phyloP scores from a whole-genome alignment of 2,797 vertebrate genomes.

The Sandelia bainsii region DNA sequence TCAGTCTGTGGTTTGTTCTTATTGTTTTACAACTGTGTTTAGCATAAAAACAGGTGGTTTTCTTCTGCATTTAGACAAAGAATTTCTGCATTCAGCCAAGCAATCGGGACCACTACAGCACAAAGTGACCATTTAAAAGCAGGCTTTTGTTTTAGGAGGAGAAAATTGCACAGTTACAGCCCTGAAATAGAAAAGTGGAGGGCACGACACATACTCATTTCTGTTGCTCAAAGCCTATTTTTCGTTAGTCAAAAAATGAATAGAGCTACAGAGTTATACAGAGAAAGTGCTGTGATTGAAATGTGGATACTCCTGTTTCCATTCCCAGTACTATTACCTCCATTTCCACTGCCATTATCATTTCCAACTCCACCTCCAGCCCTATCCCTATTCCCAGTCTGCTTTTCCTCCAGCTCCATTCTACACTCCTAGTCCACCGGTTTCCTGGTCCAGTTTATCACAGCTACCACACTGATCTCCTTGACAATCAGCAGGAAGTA shows the following conservation, averaged over 20 bases:
- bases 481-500: slow-evolving; percentile 75
- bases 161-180: slow-evolving; percentile 62
- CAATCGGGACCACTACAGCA: slow-evolving; percentile 23
- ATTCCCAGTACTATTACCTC: slow-evolving; percentile 17
- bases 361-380: slow-evolving; percentile 17
- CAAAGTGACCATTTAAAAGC: slow-evolving; percentile 47
- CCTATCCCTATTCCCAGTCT: slow-evolving; percentile 26
- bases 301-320: slow-evolving; percentile 3
- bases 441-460: slow-evolving; percentile 72
- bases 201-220: slow-evolving; percentile 55
- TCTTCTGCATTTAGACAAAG: slow-evolving; percentile 35
- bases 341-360: slow-evolving; percentile 3
- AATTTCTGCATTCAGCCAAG: slow-evolving; percentile 38
- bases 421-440: slow-evolving; percentile 34
- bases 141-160: slow-evolving; percentile 66
- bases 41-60: slow-evolving; percentile 59
- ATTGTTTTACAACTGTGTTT: slow-evolving; percentile 34
- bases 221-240: slow-evolving; percentile 43
- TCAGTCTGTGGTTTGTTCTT: slow-evolving; percentile 8
- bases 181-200: slow-evolving; percentile 66
- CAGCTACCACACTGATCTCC: slow-evolving; percentile 45
- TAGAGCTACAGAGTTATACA: slow-evolving; percentile 7
- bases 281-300: slow-evolving; percentile 12
- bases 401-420: slow-evolving; percentile 27
- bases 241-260: slow-evolving; percentile 20